These are phyloP conservation scores for Mycetomoellerius zeteki DNA, from an alignment of 1,140 invertebrate species.

Conservation along the genomic window DNA sequence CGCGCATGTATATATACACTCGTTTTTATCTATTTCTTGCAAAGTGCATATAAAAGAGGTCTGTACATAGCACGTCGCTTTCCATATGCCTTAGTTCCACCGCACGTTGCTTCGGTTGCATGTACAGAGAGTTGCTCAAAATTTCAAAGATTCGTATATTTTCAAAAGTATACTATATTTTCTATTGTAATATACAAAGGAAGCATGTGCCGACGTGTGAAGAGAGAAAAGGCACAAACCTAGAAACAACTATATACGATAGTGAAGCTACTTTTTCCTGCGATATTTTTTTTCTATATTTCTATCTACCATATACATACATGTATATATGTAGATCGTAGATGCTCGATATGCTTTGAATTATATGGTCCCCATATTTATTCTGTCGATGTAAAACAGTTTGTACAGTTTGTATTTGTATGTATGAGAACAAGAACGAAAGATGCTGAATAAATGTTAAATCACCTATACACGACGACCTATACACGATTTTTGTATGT, in stretches of 20 bases:
- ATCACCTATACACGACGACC: background rate
- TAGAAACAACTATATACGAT: background rate
- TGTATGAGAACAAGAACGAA: background rate
- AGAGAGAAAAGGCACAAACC: background rate
- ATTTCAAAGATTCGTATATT: background rate
- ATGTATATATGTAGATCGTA: background rate
- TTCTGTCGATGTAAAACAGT: background rate
- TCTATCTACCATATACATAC: background rate
- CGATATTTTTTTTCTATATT: background rate
- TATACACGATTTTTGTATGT: too few species aligned
- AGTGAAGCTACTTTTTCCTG: background rate
- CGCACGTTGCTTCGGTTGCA: background rate
- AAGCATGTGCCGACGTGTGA: background rate
- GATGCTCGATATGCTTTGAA: background rate
- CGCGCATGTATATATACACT: constrained; percentile 4
- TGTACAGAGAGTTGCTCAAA: background rate
- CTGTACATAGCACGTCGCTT: background rate
- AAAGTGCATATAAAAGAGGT: background rate
- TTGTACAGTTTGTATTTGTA: too few species aligned
- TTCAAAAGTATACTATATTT: background rate
- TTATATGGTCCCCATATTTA: background rate
- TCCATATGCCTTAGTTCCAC: background rate
- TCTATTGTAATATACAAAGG: background rate
- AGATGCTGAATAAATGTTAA: background rate
- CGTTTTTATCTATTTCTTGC: constrained; percentile 18